Evolutionary conservation across 2,888 invertebrate species (phyloP).

Genomic region (Tipula confusa): DNA sequence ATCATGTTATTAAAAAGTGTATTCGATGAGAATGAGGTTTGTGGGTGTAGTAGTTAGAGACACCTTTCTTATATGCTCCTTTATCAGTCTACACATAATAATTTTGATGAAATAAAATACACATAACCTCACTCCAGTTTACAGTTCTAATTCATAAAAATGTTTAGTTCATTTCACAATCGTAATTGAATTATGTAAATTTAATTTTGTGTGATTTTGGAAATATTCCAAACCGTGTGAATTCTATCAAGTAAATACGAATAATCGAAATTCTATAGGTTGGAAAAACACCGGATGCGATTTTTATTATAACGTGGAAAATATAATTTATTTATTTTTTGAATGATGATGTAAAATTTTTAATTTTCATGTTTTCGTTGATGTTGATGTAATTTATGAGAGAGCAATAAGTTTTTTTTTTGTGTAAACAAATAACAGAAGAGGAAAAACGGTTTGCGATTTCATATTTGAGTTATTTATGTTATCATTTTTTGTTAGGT

Average conservation of each 20-base stretch:
- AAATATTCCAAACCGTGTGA: neutral
- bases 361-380: neutral
- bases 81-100: no score
- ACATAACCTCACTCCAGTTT: neutral
- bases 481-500: no score
- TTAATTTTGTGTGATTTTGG: neutral
- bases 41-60: no score
- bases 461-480: no score
- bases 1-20: neutral
- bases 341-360: no score
- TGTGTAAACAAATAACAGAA: no score
- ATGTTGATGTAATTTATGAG: no score
- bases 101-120: no score
- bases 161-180: neutral
- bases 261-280: neutral
- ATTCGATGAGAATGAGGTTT: neutral
- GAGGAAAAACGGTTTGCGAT: no score
- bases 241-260: neutral
- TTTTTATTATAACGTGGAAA: neutral
- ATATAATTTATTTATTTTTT: no score
- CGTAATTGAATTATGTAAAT: neutral
- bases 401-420: no score
- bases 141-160: neutral
- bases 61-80: no score
- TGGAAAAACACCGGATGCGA: neutral